Conservation (phyloP, 2,888 invertebrate species). For the Nomada fucata region DNA sequence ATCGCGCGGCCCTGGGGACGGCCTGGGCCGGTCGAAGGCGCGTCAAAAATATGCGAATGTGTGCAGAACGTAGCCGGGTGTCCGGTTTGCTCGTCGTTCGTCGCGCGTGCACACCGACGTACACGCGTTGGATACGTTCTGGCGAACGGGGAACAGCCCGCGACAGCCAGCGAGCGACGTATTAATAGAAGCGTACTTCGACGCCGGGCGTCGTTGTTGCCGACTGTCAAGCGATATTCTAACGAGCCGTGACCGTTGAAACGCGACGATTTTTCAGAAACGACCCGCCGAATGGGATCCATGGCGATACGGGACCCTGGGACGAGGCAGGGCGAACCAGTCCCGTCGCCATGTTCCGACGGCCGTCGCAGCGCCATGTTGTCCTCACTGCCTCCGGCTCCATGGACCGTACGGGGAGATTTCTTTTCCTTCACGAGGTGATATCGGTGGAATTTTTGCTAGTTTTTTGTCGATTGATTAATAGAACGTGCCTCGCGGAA, state of each 20-base stretch:
- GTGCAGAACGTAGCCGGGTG: not conserved
- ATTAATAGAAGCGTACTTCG: slow-evolving; percentile 77
- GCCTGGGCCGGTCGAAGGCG: slow-evolving; percentile 39
- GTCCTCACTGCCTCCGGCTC: slow-evolving; percentile 16
- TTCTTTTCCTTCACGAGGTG: not conserved
- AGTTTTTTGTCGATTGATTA: not conserved
- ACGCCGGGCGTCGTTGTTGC: slow-evolving; percentile 66
- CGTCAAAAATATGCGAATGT: slow-evolving; percentile 52
- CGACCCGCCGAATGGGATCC: slow-evolving; percentile 71
- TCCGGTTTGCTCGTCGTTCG: slow-evolving; percentile 1
- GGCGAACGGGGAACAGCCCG: not conserved
- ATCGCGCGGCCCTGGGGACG: slow-evolving; percentile 56
- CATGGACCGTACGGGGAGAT: no score
- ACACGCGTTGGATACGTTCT: not conserved
- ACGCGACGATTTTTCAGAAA: slow-evolving; percentile 79
- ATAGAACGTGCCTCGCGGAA: not conserved
- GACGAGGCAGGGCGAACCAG: slow-evolving; percentile 52
- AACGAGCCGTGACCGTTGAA: slow-evolving; percentile 81
- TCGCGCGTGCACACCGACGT: not conserved
- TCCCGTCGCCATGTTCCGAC: slow-evolving; percentile 80
- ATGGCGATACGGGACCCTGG: slow-evolving; percentile 59
- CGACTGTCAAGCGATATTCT: slow-evolving; percentile 78
- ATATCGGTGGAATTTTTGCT: not conserved
- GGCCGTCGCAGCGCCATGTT: slow-evolving; percentile 79
- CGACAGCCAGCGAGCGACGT: slow-evolving; percentile 58